Base-by-base conservation (phyloP, 2,797 vertebrate species). In the Pagetopsis macropterus region DNA sequence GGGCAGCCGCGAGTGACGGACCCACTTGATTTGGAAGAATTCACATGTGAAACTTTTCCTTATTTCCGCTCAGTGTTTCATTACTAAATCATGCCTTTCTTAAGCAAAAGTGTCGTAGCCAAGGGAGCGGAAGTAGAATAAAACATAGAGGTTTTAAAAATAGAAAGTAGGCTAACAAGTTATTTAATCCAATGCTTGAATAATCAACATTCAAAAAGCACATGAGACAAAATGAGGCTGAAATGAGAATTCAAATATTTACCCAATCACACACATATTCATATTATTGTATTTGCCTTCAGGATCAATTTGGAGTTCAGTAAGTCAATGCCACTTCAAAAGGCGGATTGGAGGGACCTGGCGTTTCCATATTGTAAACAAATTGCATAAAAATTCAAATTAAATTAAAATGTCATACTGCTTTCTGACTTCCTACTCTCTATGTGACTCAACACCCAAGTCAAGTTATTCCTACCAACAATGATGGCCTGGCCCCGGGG, bases 1-100 rank as follows among this genome's bases (percentile, higher is more conserved):
- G 49, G 56, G 33, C 56, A 63, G 60, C 65, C 58, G 64, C 58
- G 64, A 48, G 41, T 46, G 43, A 66, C 52, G 50, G 14, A 65
- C 43, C 3, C 59, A 21, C 52, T 69, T 33, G 23, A n/a, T 48
- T 60, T 67, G 16, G 27, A 67, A 27, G 27, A 55, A 60, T 72
- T 72, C 66, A 61, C 27, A 45, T 55, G 44, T 21, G 17, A 56
- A 59, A 40, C 46, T 66, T 50, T 45, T 31, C 33, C 6, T 37
- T 12, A n/a, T n/a, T 21, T 54, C 13, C 37, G 19, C 43, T 59
- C 27, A n/a, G 4, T 59, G 41, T 60, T 45, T 37, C n/a, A 52
- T 65, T 31, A 40, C 7, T n/a, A 13, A 51, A 58, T 11, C 15
- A 16, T 12, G 13, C 11, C 55, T 19, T 11, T 41, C 15, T 61